Conservation (phyloP, 2,888 invertebrate species). For the Nesidiocoris tenuis region DNA sequence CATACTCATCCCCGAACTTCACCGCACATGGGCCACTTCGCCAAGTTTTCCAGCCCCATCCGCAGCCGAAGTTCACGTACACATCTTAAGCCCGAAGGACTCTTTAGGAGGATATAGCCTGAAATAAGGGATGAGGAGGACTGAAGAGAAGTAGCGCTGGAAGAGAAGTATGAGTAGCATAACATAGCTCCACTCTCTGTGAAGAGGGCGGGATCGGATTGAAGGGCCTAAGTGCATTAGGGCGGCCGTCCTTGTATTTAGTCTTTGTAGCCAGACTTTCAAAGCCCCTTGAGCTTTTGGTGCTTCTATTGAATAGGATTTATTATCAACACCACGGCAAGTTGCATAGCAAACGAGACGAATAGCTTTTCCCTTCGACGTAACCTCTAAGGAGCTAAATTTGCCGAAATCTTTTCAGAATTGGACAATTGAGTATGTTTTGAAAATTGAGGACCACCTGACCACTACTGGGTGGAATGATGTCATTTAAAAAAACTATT, state of each 20-base stretch:
- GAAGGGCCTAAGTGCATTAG: slow-evolving; percentile 10
- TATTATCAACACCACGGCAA: slow-evolving; percentile 10
- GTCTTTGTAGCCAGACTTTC: slow-evolving; percentile 11
- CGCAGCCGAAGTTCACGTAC: not conserved
- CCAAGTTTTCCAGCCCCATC: not conserved
- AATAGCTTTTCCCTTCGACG: not conserved
- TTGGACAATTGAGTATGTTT: no score
- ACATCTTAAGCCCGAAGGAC: not conserved
- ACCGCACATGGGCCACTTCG: not conserved
- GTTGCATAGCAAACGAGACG: not conserved
- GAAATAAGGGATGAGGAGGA: slow-evolving; percentile 1
- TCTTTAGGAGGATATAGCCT: not conserved
- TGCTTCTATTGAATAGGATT: slow-evolving; percentile 12
- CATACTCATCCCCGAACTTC: not conserved
- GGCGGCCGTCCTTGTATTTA: slow-evolving; percentile 7
- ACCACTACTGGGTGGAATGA: no score
- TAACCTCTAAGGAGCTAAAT: no score
- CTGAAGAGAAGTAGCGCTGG: not conserved
- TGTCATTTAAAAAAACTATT: no score
- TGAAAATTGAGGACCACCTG: no score
- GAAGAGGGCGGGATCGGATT: slow-evolving; percentile 1
- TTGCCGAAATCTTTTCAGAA: no score
- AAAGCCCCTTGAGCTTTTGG: no score
- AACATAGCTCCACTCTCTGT: not conserved
- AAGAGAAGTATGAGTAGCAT: not conserved